Evolutionary conservation across 2,113 vertebrate genomes (phyloP).

Genomic region (Nothocercus julius): DNA sequence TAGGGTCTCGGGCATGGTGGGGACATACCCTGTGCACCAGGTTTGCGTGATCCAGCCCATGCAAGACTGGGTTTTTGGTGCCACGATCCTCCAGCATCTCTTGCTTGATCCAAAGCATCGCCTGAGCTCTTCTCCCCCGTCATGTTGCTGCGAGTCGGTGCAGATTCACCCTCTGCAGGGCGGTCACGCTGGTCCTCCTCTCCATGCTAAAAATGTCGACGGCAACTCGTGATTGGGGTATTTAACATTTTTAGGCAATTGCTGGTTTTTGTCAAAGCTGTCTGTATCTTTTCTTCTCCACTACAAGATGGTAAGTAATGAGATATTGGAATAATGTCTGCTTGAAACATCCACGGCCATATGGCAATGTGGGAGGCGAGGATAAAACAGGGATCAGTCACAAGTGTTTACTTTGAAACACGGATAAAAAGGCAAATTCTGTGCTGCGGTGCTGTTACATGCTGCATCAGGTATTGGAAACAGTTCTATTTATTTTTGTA

Average conservation of each 20-base stretch:
- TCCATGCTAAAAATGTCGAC: neutral
- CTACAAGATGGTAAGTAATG: slow-evolving; percentile 64
- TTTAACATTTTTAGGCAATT: slow-evolving; percentile 50
- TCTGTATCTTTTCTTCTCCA: slow-evolving; percentile 53
- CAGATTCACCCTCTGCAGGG: neutral
- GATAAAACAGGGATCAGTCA: slow-evolving; percentile 67
- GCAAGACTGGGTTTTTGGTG: no score
- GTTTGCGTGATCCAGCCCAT: no score
- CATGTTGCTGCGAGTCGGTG: neutral
- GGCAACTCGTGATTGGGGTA: neutral
- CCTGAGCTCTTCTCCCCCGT: no score
- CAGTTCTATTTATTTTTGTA: slow-evolving; percentile 6
- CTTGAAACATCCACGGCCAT: slow-evolving; percentile 57
- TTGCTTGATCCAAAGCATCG: no score
- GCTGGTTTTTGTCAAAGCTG: slow-evolving; percentile 70
- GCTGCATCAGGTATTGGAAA: slow-evolving; percentile 42
- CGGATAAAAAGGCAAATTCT: slow-evolving; percentile 46
- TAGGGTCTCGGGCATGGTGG: no score
- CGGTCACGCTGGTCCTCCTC: neutral
- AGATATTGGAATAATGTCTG: slow-evolving; percentile 65
- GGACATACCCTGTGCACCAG: neutral
- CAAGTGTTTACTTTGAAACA: slow-evolving; percentile 67
- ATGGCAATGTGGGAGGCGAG: slow-evolving; percentile 67
- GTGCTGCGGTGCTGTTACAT: neutral
- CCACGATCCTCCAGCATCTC: no score